Evolutionary conservation across 2,113 vertebrate genomes (phyloP).

Genomic region (Eidolon helvum): DNA sequence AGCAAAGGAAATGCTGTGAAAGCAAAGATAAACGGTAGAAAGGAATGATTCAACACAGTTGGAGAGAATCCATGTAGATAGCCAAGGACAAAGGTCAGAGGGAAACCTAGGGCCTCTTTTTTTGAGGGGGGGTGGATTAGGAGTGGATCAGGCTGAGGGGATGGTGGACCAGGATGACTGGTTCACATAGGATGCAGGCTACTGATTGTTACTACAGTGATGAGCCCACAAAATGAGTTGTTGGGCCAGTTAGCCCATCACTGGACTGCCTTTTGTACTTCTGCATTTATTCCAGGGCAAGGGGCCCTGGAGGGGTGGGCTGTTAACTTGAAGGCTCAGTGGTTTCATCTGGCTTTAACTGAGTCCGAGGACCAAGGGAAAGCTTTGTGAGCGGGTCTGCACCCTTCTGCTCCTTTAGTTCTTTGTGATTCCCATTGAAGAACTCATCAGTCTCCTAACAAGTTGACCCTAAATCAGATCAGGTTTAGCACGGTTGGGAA

Average conservation of each 20-base stretch:
- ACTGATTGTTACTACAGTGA: background rate
- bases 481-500: background rate
- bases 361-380: background rate
- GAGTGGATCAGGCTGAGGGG: background rate
- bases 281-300: background rate
- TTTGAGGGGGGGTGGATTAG: background rate
- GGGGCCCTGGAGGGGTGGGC: too few relatives aligned
- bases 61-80: background rate
- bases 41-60: background rate
- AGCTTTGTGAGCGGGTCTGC: background rate
- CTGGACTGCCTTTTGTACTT: background rate
- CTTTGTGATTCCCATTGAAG: background rate
- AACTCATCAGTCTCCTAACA: background rate
- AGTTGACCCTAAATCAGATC: background rate
- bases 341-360: background rate
- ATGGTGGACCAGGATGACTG: background rate
- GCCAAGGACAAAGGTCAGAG: slow-evolving; percentile 16
- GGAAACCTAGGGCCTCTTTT: background rate
- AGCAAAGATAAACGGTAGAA: slow-evolving; percentile 55
- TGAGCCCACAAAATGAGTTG: background rate
- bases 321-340: background rate
- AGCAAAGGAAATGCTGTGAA: slow-evolving; percentile 47
- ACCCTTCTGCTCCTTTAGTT: background rate
- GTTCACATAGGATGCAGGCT: background rate
- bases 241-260: background rate